Base-by-base conservation (phyloP, 2,888 invertebrate species). In the Apomyelois bistriatella region DNA sequence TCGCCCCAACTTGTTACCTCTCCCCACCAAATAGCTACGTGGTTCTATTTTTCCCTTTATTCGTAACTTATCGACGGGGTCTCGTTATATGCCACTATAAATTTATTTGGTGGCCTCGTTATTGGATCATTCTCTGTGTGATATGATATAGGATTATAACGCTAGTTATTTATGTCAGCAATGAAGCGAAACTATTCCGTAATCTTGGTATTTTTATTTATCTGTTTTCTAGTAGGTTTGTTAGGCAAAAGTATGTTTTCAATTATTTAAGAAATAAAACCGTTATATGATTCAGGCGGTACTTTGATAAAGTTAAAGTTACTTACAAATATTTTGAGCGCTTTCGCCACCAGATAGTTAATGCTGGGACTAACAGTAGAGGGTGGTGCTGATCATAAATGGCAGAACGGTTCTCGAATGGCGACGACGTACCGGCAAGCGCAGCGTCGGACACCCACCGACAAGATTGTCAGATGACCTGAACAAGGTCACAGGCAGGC, bases 11-110 rank as follows among this genome's bases (percentile, higher is more conserved):
- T 72, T 68, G 69, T 65, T 61, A 56, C 61, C 61, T 62, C 50
- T 60, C 58, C 58, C 61, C 61, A 58, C 61, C 67, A 63, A 70
- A 71, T 70, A 72, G 72, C 72, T 69, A 72, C 70, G 65, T 58
- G 46, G 59, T 58, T 65, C 58, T 51, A 48, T 51, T 61, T 60
- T 59, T 58, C 58, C 60, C 55, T 66, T 64, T 65, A 61, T 64
- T 65, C 57, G 55, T 63, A 60, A 62, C 56, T 62, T 58, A 42
- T 51, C 37, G 38, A 48, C 52, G 38, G 42, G 40, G 16, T 42
- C 53, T 58, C 49, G 58, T 55, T 58, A 58, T 56, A 52, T 42
- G 53, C 56, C 51, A 53, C 58, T 59, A 60, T 60, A 61, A 60
- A 58, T 59, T 56, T 62, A 61, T 58, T 64, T 58, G 57, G 53